These are phyloP conservation scores for Dusona sp. DNA, from an alignment of 2,888 invertebrate genomes.

Conservation along the genomic window DNA sequence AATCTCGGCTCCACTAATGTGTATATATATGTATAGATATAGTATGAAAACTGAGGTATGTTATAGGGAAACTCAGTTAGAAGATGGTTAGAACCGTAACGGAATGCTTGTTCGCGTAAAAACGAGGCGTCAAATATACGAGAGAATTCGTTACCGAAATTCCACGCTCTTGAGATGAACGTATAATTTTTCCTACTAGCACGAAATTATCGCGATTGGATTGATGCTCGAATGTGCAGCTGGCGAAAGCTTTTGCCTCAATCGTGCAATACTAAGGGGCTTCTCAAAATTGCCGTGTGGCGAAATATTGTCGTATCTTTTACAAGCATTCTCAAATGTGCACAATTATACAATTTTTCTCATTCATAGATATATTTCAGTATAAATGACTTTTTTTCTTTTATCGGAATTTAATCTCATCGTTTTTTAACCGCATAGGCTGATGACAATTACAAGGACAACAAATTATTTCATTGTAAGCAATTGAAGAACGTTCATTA, in stretches of 20 bases:
- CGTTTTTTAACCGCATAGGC: not conserved
- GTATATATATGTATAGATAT: slow-evolving; percentile 9
- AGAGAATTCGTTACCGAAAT: slow-evolving; percentile 67
- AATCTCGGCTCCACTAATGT: slow-evolving; percentile 11
- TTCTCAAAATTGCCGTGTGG: slow-evolving; percentile 20
- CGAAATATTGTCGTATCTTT: slow-evolving; percentile 19
- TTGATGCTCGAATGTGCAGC: slow-evolving; percentile 29
- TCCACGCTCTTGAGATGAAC: slow-evolving; percentile 66
- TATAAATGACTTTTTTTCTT: not conserved
- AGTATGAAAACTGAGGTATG: slow-evolving; percentile 33
- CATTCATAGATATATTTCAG: not conserved
- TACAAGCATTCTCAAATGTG: not conserved
- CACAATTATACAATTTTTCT: not conserved
- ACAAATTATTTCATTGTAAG: not conserved
- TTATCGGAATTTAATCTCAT: too few relatives aligned
- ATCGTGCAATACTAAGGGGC: not conserved
- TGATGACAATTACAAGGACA: not conserved
- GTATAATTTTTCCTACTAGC: slow-evolving; percentile 64
- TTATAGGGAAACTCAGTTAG: slow-evolving; percentile 30
- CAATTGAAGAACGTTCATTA: too few relatives aligned
- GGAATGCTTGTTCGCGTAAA: slow-evolving; percentile 60
- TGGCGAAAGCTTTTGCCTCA: slow-evolving; percentile 21
- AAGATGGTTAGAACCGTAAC: slow-evolving; percentile 59
- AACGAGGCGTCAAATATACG: slow-evolving; percentile 68
- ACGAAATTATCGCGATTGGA: slow-evolving; percentile 58